These are phyloP conservation scores for Poicephalus gulielmi DNA, from an alignment of 2,113 vertebrate species.

Conservation along the genomic window DNA sequence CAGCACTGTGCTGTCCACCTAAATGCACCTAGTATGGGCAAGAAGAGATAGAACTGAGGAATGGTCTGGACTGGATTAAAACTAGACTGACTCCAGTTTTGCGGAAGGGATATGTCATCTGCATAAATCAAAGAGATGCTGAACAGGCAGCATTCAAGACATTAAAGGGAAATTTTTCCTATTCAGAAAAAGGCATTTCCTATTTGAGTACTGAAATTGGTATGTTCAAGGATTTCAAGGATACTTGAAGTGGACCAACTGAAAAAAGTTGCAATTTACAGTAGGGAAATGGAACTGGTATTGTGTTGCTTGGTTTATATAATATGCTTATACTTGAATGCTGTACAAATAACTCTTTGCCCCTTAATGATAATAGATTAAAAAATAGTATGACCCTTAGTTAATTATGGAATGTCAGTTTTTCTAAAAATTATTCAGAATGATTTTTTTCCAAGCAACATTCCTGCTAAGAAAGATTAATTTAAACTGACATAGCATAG, in stretches of 20 bases:
- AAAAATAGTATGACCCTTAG: background rate
- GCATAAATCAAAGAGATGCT: background rate
- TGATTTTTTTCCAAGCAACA: background rate
- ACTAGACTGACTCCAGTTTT: background rate
- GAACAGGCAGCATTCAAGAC: background rate
- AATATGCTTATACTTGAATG: background rate
- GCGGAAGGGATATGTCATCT: background rate
- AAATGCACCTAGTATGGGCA: background rate
- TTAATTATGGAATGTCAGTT: background rate
- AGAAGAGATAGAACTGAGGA: background rate
- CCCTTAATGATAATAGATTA: background rate
- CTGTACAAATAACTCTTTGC: background rate
- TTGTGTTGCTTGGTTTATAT: background rate
- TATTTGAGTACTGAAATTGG: background rate
- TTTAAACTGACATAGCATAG: background rate
- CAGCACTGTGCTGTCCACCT: background rate
- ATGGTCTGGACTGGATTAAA: background rate
- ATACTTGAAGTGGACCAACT: background rate
- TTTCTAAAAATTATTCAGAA: background rate
- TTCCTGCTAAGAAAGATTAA: background rate
- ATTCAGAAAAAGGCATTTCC: background rate
- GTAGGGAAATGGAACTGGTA: background rate
- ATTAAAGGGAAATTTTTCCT: background rate
- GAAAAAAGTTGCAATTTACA: background rate
- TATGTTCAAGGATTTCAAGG: background rate